Percentiles rank a stretch among this genome's conserved stretches.
These are phyloP conservation scores for Sciurus vulgaris DNA, from an alignment of 2,797 vertebrate species.

Conservation along the genomic window DNA sequence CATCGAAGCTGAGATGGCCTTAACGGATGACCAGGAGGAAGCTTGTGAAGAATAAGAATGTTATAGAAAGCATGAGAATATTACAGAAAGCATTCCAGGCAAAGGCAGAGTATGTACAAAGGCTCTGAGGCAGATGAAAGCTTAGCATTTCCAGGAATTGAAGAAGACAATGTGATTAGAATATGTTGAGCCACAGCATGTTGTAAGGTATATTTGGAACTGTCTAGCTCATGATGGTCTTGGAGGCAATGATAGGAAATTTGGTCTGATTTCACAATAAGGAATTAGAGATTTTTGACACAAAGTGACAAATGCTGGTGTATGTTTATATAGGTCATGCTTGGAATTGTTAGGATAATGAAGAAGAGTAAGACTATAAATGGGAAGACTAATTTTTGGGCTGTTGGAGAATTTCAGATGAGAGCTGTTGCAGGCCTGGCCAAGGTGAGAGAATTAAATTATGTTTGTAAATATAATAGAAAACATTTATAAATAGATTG, in stretches of 20 bases:
- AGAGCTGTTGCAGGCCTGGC: not conserved
- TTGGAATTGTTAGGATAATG: not conserved
- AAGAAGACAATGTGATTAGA: not conserved
- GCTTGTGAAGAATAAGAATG: not conserved
- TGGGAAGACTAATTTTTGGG: not conserved
- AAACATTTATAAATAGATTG: not conserved
- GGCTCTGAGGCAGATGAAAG: not conserved
- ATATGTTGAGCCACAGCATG: not conserved
- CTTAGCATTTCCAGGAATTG: not conserved
- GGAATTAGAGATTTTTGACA: constrained; percentile 23
- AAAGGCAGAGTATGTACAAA: not conserved
- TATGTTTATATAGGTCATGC: not conserved
- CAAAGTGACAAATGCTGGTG: not conserved
- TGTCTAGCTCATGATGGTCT: not conserved
- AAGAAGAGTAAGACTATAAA: not conserved
- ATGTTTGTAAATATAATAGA: constrained; percentile 27
- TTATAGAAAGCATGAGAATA: not conserved
- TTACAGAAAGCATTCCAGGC: not conserved
- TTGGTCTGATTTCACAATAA: constrained; percentile 2
- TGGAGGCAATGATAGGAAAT: not conserved
- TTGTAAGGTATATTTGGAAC: not conserved
- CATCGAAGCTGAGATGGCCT: not conserved
- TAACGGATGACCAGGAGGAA: not conserved
- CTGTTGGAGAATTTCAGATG: not conserved
- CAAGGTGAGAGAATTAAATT: not conserved